These are phyloP conservation scores for Riptortus pedestris DNA, from an alignment of 1,140 invertebrate species.

Conservation along the genomic window DNA sequence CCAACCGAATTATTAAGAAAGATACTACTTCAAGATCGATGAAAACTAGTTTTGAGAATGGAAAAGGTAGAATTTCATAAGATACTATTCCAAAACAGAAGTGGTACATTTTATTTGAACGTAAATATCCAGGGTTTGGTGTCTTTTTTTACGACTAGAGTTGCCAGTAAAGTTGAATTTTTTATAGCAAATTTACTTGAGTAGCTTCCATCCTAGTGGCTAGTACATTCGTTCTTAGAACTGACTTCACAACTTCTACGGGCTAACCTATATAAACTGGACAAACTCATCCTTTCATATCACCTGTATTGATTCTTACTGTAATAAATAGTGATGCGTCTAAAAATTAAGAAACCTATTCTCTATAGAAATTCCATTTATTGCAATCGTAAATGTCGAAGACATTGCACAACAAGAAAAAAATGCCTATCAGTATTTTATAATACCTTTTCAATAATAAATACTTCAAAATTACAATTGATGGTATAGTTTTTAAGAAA, in stretches of 20 bases:
- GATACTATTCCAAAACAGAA: constrained; percentile 7
- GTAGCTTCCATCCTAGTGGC: constrained; percentile 1
- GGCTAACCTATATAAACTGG: background rate
- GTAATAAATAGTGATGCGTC: no score
- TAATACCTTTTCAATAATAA: no score
- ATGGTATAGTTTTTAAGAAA: no score
- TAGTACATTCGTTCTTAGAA: constrained; percentile 1
- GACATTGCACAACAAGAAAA: no score
- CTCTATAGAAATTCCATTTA: no score
- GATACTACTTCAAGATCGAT: background rate
- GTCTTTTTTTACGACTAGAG: constrained; percentile 11
- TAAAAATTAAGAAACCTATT: no score
- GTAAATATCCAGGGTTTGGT: constrained; percentile 11
- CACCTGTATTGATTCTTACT: no score
- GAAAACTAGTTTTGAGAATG: background rate
- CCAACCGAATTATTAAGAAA: no score
- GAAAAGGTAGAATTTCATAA: constrained; percentile 11
- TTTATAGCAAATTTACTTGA: constrained; percentile 19
- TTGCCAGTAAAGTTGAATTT: constrained; percentile 14
- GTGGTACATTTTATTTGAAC: constrained; percentile 15
- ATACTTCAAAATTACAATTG: no score
- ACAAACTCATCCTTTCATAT: no score
- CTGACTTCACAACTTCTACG: background rate
- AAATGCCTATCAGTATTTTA: no score
- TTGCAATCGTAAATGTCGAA: no score